Evolutionary conservation across 2,888 invertebrate species (phyloP).

Genomic region (Melieria omissa): DNA sequence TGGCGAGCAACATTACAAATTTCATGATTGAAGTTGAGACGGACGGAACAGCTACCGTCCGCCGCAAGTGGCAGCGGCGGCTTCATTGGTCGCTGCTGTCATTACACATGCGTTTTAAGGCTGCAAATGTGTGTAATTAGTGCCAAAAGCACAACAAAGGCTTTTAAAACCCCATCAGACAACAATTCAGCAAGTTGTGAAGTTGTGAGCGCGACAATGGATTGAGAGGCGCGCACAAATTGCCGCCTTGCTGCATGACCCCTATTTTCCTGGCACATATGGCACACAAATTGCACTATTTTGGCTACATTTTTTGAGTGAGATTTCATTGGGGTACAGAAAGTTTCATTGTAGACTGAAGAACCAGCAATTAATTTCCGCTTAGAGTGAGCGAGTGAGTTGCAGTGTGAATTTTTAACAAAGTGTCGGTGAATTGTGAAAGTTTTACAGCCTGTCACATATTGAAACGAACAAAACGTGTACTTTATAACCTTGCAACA

Average conservation of each 20-base stretch:
- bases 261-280: slow-evolving; percentile 9
- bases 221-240: slow-evolving; percentile 10
- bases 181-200: not conserved
- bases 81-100: not conserved
- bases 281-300: not conserved
- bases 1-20: slow-evolving; percentile 4
- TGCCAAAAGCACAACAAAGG: slow-evolving; percentile 21
- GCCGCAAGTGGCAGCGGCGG: not conserved
- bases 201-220: not conserved
- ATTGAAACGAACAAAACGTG: no score
- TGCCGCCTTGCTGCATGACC: not conserved
- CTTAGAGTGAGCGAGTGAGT: no score
- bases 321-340: slow-evolving; percentile 17
- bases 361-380: no score
- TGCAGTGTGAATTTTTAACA: no score
- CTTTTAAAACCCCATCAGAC: slow-evolving; percentile 28
- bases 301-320: slow-evolving; percentile 12
- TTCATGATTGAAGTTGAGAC: not conserved
- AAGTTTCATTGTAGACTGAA: not conserved
- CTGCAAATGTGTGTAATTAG: slow-evolving; percentile 33
- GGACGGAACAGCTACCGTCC: not conserved
- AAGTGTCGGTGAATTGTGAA: no score
- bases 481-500: no score
- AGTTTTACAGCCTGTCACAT: no score
- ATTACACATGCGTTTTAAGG: slow-evolving; percentile 5